Conservation (phyloP, 2,113 vertebrate genomes). For the Grantiella picta region DNA sequence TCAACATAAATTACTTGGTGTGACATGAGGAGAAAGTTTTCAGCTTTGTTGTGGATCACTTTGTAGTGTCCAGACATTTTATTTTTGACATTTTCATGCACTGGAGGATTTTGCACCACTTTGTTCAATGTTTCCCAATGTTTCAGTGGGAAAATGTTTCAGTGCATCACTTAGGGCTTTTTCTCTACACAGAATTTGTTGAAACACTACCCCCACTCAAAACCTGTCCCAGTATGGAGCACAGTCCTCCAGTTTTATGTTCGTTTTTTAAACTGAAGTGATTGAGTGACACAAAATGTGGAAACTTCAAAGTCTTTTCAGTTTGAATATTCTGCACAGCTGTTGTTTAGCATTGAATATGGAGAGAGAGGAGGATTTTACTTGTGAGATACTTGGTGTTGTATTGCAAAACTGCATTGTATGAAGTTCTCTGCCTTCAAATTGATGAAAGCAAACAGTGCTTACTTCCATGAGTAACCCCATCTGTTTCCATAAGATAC, state of each 20-base stretch:
- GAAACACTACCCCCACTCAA: neutral
- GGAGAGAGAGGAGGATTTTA: neutral
- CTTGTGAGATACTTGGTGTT: slow-evolving; percentile 11
- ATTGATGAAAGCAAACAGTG: neutral
- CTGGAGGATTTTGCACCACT: neutral
- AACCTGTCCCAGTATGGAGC: neutral
- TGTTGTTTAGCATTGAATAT: slow-evolving; percentile 6
- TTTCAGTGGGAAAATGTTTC: neutral
- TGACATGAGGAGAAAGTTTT: neutral
- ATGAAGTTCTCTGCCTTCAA: neutral
- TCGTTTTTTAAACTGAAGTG: slow-evolving; percentile 8
- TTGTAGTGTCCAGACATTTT: neutral
- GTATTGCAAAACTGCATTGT: slow-evolving; percentile 28
- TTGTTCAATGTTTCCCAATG: neutral
- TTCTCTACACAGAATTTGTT: neutral
- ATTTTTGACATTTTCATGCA: neutral
- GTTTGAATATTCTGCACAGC: slow-evolving; percentile 28
- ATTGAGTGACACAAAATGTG: neutral
- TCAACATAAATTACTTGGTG: neutral
- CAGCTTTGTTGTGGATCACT: neutral
- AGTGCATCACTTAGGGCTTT: neutral
- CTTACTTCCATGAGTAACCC: slow-evolving; percentile 3
- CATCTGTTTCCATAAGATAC: neutral
- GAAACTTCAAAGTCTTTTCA: slow-evolving; percentile 2
- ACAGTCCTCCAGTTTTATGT: neutral